Evolutionary conservation across 2,113 vertebrate genomes (phyloP), one percentile per base, ranked within the genome.

Genomic region (Pogonocichla stellata): DNA sequence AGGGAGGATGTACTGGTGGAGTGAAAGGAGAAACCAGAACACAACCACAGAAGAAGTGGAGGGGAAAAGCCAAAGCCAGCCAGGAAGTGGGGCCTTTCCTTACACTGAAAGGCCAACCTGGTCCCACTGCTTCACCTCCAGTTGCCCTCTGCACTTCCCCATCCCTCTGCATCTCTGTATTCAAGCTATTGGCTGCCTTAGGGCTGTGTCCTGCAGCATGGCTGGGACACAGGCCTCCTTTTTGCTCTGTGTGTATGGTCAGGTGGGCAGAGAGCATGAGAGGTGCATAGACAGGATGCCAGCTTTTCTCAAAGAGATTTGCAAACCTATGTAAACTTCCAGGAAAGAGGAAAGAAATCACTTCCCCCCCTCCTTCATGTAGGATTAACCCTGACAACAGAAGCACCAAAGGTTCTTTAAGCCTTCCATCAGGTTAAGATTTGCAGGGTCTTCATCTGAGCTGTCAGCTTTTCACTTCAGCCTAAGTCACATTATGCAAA

Each of bases 401-500:
- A 90, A 90, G n/a, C 83, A 65, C 29, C 43, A 57, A 67, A 73
- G 40, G 67, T 19, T 79, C 26, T 86, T 40, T 73, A 82, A 74
- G 45, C 24, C 75, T 87, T 89, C 38, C 79, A 79, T 51, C n/a
- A 88, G 40, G n/a, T 36, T 89, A 36, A 82, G 74, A 72, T 40
- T 57, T 75, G 34, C 38, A 51, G 38, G 5, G 14, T 62, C 73
- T 85, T 82, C 69, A 60, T 79, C 18, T 69, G 65, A 92, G 47
- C 71, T 70, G 62, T 47, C 15, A 10, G 71, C 33, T 96, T 94
- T 92, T 81, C 80, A 88, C 62, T 84, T 94, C 81, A 94, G 62
- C 53, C 84, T 62, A 70, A 91, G 33, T 67, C 77, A 82, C 45
- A 57, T 56, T 34, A 28, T 15, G 50, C 31, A 80, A 88, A 90